These are phyloP conservation scores for Porites rus DNA, from an alignment of 92 coral and sea anemone species.

Conservation along the genomic window DNA sequence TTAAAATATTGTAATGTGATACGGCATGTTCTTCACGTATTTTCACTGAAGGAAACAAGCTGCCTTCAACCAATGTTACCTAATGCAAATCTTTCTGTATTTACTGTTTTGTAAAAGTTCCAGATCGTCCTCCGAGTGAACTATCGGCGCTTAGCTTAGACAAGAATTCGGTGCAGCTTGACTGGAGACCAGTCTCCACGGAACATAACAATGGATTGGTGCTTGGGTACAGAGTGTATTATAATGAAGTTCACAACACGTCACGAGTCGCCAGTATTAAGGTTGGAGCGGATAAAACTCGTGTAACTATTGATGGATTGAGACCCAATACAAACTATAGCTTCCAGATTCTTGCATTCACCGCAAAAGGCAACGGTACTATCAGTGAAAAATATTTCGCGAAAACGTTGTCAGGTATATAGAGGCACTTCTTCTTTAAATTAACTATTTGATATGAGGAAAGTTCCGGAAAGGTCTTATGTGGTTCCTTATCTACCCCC, in stretches of 20 bases:
- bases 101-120: conserved; percentile 14
- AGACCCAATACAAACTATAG: conserved; percentile 13
- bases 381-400: background rate
- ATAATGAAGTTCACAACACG: conserved; percentile 11
- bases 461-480: too few species aligned
- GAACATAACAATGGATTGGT: conserved; percentile 43
- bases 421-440: too few species aligned
- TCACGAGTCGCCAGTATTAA: background rate
- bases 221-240: conserved; percentile 58
- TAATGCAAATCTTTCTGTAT: too few species aligned
- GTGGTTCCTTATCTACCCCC: too few species aligned
- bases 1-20: too few species aligned
- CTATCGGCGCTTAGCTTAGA: conserved; percentile 3
- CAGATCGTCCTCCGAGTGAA: conserved; percentile 52
- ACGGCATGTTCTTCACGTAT: too few species aligned
- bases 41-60: too few species aligned
- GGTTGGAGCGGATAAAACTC: background rate
- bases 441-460: too few species aligned
- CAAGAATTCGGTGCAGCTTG: conserved; percentile 27
- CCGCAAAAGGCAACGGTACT: conserved; percentile 22
- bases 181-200: conserved; percentile 47
- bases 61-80: too few species aligned
- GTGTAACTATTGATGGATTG: background rate
- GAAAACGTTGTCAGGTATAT: background rate
- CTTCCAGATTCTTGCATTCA: conserved; percentile 29